Evolutionary conservation across 2,113 vertebrate species (phyloP).

Genomic region (Phrynosoma blainvillii): DNA sequence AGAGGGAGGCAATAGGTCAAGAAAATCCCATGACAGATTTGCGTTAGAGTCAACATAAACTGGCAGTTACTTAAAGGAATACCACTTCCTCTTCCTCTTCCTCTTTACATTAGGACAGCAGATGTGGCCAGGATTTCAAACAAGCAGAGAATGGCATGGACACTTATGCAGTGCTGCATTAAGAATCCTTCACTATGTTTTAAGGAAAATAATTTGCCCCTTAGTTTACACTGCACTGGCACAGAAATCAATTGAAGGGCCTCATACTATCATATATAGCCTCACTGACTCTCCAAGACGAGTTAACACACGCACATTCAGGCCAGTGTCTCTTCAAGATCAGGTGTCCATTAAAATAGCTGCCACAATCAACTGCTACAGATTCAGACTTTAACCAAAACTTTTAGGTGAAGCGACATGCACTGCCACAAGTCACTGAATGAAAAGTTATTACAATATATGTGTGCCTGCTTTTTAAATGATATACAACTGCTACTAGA

Average conservation of each 20-base stretch:
- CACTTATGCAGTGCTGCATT: background rate
- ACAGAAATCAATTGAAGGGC: too few relatives aligned
- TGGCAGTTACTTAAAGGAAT: too few relatives aligned
- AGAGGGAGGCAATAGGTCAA: too few relatives aligned
- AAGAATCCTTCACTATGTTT: background rate
- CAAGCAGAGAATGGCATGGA: too few relatives aligned
- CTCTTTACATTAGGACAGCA: too few relatives aligned
- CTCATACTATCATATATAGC: background rate
- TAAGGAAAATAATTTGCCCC: background rate
- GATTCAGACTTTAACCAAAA: too few relatives aligned
- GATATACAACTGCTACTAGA: background rate
- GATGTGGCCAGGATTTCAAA: too few relatives aligned
- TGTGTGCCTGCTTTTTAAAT: background rate
- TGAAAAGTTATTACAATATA: background rate
- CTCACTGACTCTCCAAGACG: too few relatives aligned
- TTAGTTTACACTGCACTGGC: background rate
- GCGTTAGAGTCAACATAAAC: too few relatives aligned
- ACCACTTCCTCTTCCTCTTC: too few relatives aligned
- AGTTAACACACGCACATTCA: too few relatives aligned
- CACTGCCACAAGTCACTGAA: background rate
- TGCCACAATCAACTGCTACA: background rate
- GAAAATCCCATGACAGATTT: too few relatives aligned
- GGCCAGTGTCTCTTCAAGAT: background rate
- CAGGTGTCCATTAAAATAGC: background rate
- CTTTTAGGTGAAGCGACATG: background rate